Conservation (phyloP, 1,140 invertebrate genomes). For the Calephelis nemesis region DNA sequence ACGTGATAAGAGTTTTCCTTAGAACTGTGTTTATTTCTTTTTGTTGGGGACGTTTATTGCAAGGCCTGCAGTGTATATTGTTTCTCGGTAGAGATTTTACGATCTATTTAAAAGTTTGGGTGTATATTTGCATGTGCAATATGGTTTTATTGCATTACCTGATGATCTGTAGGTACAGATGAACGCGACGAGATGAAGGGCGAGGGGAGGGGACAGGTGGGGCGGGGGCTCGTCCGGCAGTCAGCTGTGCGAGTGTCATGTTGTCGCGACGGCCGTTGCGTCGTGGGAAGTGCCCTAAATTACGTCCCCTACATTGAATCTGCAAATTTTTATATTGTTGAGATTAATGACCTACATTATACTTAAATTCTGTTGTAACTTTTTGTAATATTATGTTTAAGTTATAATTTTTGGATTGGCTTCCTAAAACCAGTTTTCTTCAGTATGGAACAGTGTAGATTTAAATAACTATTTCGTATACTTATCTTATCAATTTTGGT, state of each 20-base stretch:
- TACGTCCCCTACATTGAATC: conserved; percentile 54
- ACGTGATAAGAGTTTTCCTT: neutral
- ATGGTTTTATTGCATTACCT: conserved; percentile 34
- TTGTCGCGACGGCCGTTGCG: conserved; percentile 46
- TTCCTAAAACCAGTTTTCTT: too few relatives aligned
- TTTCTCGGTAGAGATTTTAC: conserved; percentile 4
- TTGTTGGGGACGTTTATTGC: neutral
- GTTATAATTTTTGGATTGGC: neutral
- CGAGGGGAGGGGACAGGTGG: conserved; percentile 45
- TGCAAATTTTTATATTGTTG: conserved; percentile 46
- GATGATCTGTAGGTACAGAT: conserved; percentile 34
- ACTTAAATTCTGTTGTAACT: neutral
- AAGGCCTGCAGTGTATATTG: neutral
- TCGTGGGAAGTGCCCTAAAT: conserved; percentile 74
- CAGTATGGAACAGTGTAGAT: too few relatives aligned
- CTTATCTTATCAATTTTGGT: conserved; percentile 30
- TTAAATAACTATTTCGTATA: conserved; percentile 2
- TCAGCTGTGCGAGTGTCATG: conserved; percentile 76
- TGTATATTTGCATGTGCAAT: conserved; percentile 35
- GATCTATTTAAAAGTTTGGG: conserved; percentile 26
- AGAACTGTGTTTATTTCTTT: neutral
- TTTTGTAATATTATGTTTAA: neutral
- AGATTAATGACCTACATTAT: conserved; percentile 35
- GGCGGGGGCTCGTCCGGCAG: conserved; percentile 58
- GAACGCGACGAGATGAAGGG: conserved; percentile 34